Evolutionary conservation across 2,113 vertebrate species (phyloP).

Genomic region (Prinia subflava): DNA sequence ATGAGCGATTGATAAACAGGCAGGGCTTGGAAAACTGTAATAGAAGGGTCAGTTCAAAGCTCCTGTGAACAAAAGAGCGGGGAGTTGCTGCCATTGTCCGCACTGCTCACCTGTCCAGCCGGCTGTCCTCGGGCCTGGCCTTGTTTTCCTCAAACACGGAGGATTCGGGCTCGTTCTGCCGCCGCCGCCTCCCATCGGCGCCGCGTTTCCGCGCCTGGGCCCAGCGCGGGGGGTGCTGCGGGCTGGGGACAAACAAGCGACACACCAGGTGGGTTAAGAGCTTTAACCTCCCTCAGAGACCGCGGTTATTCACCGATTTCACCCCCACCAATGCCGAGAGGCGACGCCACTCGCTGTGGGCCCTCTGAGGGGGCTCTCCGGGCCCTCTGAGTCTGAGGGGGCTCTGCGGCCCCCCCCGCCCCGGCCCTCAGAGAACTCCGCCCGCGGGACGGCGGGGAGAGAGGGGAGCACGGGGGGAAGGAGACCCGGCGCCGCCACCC

Average conservation of each 20-base stretch:
- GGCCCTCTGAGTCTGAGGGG: neutral
- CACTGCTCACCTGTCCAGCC: constrained; percentile 64
- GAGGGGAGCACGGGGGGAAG: neutral
- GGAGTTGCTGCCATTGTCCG: accelerated
- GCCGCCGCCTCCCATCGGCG: constrained; percentile 77
- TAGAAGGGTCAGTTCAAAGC: accelerated
- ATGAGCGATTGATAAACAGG: accelerated
- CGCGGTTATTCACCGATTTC: accelerated
- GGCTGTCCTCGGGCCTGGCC: neutral
- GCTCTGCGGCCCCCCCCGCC: neutral
- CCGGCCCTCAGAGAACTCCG: neutral
- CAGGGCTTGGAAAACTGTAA: neutral
- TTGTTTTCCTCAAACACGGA: neutral
- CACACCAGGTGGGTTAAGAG: accelerated
- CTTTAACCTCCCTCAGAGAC: accelerated
- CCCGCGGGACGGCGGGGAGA: neutral
- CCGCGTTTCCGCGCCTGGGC: constrained; percentile 84
- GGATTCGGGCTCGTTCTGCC: neutral
- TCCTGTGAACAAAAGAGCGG: neutral
- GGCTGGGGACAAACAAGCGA: constrained; percentile 14
- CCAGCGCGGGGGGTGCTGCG: constrained; percentile 72
- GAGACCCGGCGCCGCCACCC: neutral
- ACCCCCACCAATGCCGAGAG: neutral
- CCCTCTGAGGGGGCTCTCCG: neutral
- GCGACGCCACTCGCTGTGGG: neutral